Evolutionary conservation across 2,797 vertebrate genomes (phyloP).

Genomic region (Molossus alvarezi): DNA sequence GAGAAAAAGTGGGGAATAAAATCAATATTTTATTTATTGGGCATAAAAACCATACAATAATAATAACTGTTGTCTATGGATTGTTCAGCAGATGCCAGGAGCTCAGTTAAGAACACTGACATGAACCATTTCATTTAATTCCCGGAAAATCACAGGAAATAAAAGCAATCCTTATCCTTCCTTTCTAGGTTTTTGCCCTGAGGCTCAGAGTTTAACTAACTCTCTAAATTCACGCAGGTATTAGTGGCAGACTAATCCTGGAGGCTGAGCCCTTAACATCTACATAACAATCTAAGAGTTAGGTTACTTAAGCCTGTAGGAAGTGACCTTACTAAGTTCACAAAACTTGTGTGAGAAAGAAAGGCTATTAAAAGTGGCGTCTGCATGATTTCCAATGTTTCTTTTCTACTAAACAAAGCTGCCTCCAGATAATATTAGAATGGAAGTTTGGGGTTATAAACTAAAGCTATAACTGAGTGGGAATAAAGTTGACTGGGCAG

Average conservation of each 20-base stretch:
- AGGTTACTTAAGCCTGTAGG: background rate
- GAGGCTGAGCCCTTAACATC: background rate
- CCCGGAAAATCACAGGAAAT: background rate
- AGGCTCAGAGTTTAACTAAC: background rate
- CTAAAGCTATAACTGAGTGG: background rate
- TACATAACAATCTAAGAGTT: background rate
- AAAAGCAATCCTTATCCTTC: background rate
- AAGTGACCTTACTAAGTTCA: background rate
- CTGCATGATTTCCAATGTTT: background rate
- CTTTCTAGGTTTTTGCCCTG: background rate
- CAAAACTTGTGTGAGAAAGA: conserved; percentile 1
- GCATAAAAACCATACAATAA: background rate
- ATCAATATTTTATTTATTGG: background rate
- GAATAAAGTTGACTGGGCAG: conserved; percentile 34
- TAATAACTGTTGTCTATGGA: background rate
- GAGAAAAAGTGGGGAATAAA: background rate
- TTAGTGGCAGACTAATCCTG: background rate
- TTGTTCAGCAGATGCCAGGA: background rate
- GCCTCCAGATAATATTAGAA: conserved; percentile 20
- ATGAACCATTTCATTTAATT: conserved; percentile 13
- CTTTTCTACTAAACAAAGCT: background rate
- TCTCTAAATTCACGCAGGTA: background rate
- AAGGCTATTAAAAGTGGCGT: conserved; percentile 20
- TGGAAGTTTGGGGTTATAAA: background rate
- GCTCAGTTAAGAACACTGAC: background rate